Evolutionary conservation across 1,140 invertebrate species (phyloP).

Genomic region (Berghia stephanieae): DNA sequence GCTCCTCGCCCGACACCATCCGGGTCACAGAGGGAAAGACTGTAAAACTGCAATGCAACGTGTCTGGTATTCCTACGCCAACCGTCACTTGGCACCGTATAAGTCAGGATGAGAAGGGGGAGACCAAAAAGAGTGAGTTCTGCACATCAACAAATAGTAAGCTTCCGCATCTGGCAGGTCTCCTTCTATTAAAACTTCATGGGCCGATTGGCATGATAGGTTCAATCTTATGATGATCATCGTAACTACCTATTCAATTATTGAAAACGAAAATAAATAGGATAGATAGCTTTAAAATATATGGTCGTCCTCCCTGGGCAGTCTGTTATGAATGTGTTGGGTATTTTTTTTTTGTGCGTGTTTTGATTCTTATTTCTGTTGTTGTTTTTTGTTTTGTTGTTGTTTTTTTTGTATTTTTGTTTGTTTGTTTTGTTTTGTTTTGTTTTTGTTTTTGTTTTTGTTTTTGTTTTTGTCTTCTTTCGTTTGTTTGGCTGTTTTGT

Average conservation of each 20-base stretch:
- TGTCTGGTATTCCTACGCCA: constrained; percentile 60
- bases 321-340: constrained; percentile 9
- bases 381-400: constrained; percentile 4
- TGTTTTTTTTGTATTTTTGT: background rate
- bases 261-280: too few relatives aligned
- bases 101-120: constrained; percentile 29
- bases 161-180: constrained; percentile 17
- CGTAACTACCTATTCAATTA: too few relatives aligned
- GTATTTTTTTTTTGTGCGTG: background rate
- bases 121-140: constrained; percentile 42
- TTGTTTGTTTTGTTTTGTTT: background rate
- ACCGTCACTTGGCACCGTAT: constrained; percentile 61
- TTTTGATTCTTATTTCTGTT: constrained; percentile 14
- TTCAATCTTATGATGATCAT: too few relatives aligned
- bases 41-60: constrained; percentile 61
- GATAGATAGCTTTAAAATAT: too few relatives aligned
- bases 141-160: constrained; percentile 44
- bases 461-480: background rate
- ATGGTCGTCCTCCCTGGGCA: too few relatives aligned
- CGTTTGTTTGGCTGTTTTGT: too few relatives aligned
- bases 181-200: too few relatives aligned
- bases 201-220: too few relatives aligned
- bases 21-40: constrained; percentile 57
- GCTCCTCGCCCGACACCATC: constrained; percentile 42
- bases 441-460: background rate